Percentiles rank a stretch among this genome's conserved stretches.
Conservation (phyloP, 2,888 invertebrate genomes). For the Poecilus cupreus region DNA sequence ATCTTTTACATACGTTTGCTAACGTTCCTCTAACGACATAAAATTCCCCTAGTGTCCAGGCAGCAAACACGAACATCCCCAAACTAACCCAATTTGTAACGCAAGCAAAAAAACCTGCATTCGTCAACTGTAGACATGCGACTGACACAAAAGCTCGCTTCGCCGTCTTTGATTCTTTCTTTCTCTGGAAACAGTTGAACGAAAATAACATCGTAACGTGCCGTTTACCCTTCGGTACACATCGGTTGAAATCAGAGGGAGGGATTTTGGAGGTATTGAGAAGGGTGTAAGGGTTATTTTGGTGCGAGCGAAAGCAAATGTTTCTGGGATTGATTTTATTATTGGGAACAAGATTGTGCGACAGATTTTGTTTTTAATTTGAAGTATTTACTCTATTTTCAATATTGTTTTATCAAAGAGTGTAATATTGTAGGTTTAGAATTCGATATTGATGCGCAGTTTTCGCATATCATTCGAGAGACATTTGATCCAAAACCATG, state of each 20-base stretch:
- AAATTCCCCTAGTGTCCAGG: constrained; percentile 24
- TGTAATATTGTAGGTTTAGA: no score
- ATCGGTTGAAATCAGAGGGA: not conserved
- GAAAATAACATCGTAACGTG: constrained; percentile 35
- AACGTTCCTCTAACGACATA: not conserved
- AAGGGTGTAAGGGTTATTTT: no score
- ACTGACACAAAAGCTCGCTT: constrained; percentile 10
- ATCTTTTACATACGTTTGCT: constrained; percentile 30
- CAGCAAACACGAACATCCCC: constrained; percentile 40
- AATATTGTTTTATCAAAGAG: no score
- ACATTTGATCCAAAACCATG: no score
- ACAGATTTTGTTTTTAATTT: no score
- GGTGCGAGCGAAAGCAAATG: not conserved
- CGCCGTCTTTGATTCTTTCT: not conserved
- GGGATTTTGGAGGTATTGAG: not conserved
- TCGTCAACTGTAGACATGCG: not conserved
- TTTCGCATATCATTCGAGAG: no score
- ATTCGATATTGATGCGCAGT: no score
- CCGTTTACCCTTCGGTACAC: not conserved
- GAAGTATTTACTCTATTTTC: no score
- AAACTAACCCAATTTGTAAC: constrained; percentile 53
- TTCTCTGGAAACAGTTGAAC: constrained; percentile 3
- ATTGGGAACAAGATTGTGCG: no score
- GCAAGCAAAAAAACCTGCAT: not conserved
- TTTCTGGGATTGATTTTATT: constrained; percentile 1